Evolutionary conservation across 2,113 vertebrate species (phyloP).

Genomic region (Ahaetulla prasina): DNA sequence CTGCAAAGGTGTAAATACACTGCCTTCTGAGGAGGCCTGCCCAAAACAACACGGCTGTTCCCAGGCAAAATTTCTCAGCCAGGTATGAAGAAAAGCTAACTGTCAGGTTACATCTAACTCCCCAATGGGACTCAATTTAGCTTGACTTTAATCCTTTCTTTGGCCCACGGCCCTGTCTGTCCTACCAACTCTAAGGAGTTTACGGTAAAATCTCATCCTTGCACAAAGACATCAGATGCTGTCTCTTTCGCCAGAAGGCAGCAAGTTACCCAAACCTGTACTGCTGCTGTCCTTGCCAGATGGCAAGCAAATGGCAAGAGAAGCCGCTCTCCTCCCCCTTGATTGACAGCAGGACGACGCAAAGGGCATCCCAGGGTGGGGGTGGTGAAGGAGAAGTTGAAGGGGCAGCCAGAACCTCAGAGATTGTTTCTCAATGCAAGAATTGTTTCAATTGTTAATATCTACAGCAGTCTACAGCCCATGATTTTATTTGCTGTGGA

Average conservation of each 20-base stretch:
- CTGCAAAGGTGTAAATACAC: background rate
- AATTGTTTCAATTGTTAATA: background rate
- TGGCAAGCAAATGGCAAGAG: background rate
- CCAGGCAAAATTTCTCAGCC: conserved; percentile 35
- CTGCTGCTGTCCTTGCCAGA: background rate
- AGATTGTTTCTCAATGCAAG: background rate
- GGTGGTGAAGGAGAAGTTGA: background rate
- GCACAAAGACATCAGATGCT: conserved; percentile 10
- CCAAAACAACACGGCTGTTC: conserved; percentile 31
- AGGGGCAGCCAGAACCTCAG: background rate
- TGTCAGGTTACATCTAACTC: conserved; percentile 19
- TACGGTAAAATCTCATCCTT: conserved; percentile 12
- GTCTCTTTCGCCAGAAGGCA: conserved; percentile 28
- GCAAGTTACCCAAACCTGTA: background rate
- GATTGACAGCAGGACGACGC: background rate
- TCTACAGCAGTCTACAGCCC: background rate
- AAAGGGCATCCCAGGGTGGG: background rate
- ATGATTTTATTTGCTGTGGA: conserved; percentile 15
- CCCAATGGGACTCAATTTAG: conserved; percentile 34
- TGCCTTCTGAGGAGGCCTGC: conserved; percentile 11
- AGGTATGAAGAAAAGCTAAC: conserved; percentile 32
- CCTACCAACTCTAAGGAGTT: conserved; percentile 18
- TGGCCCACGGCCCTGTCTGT: background rate
- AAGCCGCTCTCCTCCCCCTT: too few relatives aligned
- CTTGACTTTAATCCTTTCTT: conserved; percentile 14